These are phyloP conservation scores for Tinamus major DNA, from an alignment of 2,797 vertebrate genomes.

Conservation along the genomic window DNA sequence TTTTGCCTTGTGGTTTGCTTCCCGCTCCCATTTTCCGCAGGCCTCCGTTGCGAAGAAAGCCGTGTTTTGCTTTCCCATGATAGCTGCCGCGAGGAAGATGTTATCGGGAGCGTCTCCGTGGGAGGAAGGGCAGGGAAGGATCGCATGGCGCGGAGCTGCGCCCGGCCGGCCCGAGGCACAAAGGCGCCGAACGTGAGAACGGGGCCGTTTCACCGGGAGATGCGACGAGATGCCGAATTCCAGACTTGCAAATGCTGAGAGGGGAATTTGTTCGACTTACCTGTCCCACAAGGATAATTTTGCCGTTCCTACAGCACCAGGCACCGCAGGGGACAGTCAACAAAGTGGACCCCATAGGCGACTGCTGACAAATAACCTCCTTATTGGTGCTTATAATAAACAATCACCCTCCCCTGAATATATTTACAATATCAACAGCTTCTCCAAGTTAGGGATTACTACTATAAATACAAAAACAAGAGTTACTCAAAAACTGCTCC, in stretches of 20 bases:
- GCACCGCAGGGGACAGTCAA: rapidly evolving
- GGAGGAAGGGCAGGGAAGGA: not conserved
- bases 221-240: not conserved
- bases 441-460: not conserved
- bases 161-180: not conserved
- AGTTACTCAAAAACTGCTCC: not conserved
- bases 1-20: not conserved
- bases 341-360: not conserved
- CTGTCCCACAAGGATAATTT: not conserved
- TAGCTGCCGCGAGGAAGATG: not conserved
- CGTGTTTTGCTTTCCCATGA: constrained; percentile 43
- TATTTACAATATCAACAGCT: not conserved
- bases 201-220: not conserved
- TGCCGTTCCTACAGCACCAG: not conserved
- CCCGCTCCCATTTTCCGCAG: not conserved
- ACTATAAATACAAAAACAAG: not conserved
- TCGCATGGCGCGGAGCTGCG: not conserved
- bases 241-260: not conserved
- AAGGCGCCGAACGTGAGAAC: not conserved
- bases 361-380: not conserved
- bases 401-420: not conserved
- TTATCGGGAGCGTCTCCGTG: not conserved
- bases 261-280: not conserved
- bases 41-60: not conserved
- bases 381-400: not conserved